Conservation (phyloP, 1,140 invertebrate species). For the Bombus sylvicola region DNA sequence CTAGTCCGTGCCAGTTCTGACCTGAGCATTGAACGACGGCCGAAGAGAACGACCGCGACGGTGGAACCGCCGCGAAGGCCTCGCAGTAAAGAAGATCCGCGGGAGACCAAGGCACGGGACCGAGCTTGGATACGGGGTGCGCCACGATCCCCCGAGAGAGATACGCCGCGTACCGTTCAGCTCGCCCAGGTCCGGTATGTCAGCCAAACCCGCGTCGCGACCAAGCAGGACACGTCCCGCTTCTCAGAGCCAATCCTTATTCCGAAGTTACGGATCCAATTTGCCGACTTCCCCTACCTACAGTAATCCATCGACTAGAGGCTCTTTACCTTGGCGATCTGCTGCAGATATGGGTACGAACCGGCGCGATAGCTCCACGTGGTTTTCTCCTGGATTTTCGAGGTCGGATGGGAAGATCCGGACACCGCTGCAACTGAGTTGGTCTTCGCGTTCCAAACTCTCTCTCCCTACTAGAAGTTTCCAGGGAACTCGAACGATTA, state of each 20-base stretch:
- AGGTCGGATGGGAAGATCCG: constrained; percentile 84
- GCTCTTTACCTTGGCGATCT: no score
- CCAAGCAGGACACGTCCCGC: constrained; percentile 86
- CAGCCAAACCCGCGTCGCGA: constrained; percentile 76
- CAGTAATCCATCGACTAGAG: no score
- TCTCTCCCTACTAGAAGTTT: constrained; percentile 81
- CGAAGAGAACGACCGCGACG: constrained; percentile 68
- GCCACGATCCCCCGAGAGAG: not conserved
- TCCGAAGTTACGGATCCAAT: constrained; percentile 92
- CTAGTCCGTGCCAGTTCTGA: constrained; percentile 90
- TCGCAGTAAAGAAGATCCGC: constrained; percentile 70
- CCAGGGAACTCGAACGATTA: constrained; percentile 88
- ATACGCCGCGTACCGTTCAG: constrained; percentile 32
- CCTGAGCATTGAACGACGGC: constrained; percentile 86
- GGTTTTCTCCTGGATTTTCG: constrained; percentile 75
- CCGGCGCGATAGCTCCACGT: constrained; percentile 52
- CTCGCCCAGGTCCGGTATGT: constrained; percentile 79
- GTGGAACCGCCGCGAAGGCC: constrained; percentile 58
- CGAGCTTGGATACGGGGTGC: constrained; percentile 67
- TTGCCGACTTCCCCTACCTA: constrained; percentile 94
- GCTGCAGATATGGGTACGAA: no score
- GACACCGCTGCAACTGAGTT: constrained; percentile 88
- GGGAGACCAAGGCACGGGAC: constrained; percentile 74
- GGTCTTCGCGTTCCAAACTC: constrained; percentile 84
- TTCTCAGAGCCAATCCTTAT: constrained; percentile 91